Conservation (phyloP, 2,113 vertebrate genomes). For the Bettongia penicillata region DNA sequence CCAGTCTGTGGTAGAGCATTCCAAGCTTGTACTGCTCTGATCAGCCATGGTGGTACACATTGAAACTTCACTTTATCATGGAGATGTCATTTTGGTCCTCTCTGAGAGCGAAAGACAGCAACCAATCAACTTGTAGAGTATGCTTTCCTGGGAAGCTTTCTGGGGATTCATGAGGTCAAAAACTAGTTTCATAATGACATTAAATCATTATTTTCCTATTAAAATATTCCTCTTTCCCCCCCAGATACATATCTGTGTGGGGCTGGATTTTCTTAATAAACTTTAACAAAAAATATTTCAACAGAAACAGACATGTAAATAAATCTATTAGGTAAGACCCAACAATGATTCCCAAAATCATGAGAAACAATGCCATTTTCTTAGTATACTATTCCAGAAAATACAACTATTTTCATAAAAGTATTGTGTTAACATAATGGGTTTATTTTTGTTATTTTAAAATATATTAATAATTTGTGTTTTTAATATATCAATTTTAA, state of each 20-base stretch:
- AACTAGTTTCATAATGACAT: background rate
- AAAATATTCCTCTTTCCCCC: background rate
- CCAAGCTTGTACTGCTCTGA: too few species aligned
- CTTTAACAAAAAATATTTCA: background rate
- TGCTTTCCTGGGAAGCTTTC: background rate
- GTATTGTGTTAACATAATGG: background rate
- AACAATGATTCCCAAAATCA: background rate
- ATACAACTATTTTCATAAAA: background rate
- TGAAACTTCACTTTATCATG: too few species aligned
- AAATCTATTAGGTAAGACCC: background rate
- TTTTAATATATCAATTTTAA: background rate
- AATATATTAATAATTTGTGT: background rate
- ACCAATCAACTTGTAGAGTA: background rate
- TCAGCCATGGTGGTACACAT: too few species aligned
- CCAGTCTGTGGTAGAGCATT: too few species aligned
- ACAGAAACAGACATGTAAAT: background rate
- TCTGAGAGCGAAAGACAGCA: too few species aligned
- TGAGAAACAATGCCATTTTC: background rate
- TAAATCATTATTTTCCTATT: background rate
- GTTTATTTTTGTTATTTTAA: background rate
- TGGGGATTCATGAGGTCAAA: background rate
- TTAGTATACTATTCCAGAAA: background rate
- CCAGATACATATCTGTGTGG: background rate
- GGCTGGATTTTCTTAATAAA: background rate
- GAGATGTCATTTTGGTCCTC: too few species aligned